These are phyloP conservation scores for Pseudococcus viburni DNA, from an alignment of 2,888 invertebrate genomes.

Conservation along the genomic window DNA sequence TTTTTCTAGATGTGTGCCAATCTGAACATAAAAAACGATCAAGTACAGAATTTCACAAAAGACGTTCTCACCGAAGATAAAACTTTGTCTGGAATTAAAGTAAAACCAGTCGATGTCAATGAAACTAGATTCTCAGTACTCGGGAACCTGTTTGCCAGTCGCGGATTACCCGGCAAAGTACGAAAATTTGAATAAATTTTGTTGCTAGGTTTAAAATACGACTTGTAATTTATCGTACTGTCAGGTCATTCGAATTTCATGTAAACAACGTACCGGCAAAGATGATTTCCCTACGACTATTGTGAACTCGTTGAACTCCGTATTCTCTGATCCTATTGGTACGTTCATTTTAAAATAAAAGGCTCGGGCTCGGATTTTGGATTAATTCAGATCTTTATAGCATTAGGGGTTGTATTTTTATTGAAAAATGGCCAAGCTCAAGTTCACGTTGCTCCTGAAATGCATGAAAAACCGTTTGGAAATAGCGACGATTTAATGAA, in stretches of 20 bases:
- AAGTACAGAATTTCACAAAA: slow-evolving; percentile 80
- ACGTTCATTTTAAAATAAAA: background rate
- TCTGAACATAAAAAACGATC: slow-evolving; percentile 76
- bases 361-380: background rate
- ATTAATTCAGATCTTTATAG: slow-evolving; percentile 72
- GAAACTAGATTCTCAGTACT: slow-evolving; percentile 87
- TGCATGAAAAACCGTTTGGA: slow-evolving; percentile 81
- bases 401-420: slow-evolving; percentile 90
- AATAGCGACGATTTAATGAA: slow-evolving; percentile 79
- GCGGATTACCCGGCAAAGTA: slow-evolving; percentile 82
- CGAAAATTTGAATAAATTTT: slow-evolving; percentile 56
- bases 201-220: background rate
- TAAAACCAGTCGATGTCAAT: slow-evolving; percentile 77
- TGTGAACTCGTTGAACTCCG: slow-evolving; percentile 21
- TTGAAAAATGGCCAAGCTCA: slow-evolving; percentile 86
- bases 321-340: slow-evolving; percentile 54
- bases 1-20: slow-evolving; percentile 83
- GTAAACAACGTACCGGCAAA: slow-evolving; percentile 42
- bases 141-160: slow-evolving; percentile 83
- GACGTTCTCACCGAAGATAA: slow-evolving; percentile 80
- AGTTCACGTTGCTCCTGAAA: slow-evolving; percentile 97
- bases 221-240: slow-evolving; percentile 30
- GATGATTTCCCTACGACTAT: slow-evolving; percentile 58
- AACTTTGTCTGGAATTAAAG: slow-evolving; percentile 72
- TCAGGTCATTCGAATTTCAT: slow-evolving; percentile 57